Base-by-base conservation (phyloP, 2,888 invertebrate genomes). In the Heteropelma amictum region DNA sequence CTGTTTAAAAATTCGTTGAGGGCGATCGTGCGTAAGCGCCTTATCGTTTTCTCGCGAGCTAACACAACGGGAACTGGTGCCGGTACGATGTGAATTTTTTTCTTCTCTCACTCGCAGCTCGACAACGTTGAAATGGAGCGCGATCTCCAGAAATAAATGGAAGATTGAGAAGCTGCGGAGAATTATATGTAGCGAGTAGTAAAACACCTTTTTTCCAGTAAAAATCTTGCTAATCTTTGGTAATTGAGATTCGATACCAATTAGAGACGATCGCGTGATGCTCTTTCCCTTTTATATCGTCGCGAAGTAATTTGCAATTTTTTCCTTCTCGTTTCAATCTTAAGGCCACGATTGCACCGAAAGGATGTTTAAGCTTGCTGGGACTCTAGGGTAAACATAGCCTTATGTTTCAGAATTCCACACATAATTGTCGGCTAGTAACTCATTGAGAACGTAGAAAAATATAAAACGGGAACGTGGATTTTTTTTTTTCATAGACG, bases 201-300 rank as follows among this genome's bases (percentile, higher is more conserved):
- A 45, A n/a, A 63, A 19, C 56, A 5, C 10, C 23, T 23, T 61
- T 61, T 42, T 49, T 58, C 26, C 40, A 1, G 1, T 26, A 67
- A 71, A 72, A 60, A 71, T 63, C 73, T 17, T 33, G 68, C 79
- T 83, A 82, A 85, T 85, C 84, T 81, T 51, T 65, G 67, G 82
- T 83, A 85, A 85, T 85, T 84, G 84, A 85, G 82, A 82, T 85
- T 84, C 82, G 85, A 85, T 85, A 82, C 81, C 83, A 81, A 82
- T 83, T 81, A 83, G 83, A 82, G 60, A 51, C 30, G 65, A 64
- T 47, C 68, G 54, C 67, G 61, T 65, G 70, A 54, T 30, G n/a
- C 21, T 14, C 26, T 6, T n/a, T 35, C 17, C 38, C 26, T n/a
- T 30, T 42, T 35, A 23, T 26, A 21, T 54, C 33, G 53, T 33